phyloP scores from a whole-genome alignment of 35 echinoderm and acorn worm genomes.

The Lytechinus variegatus region DNA sequence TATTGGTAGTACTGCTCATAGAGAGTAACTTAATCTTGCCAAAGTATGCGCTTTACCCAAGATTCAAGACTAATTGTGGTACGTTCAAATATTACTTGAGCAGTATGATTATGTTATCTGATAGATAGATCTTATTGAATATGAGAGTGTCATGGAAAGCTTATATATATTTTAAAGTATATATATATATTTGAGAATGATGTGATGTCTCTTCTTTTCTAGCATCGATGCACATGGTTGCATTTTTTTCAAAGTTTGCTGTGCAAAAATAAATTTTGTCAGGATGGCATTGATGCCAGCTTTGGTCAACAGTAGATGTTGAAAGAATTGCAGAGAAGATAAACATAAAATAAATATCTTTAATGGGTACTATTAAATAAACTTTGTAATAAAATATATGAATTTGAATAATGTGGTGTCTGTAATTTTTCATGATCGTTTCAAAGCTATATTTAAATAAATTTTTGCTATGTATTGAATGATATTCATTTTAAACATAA shows the following conservation, averaged over 20 bases:
- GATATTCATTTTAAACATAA: neutral
- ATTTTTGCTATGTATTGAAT: constrained; percentile 20
- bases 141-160: neutral
- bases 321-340: neutral
- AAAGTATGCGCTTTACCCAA: constrained; percentile 15
- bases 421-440: constrained; percentile 7
- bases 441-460: neutral
- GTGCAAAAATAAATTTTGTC: constrained; percentile 22
- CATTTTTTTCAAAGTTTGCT: constrained; percentile 43
- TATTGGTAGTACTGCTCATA: constrained; percentile 37
- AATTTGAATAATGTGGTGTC: neutral
- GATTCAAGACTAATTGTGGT: constrained; percentile 22
- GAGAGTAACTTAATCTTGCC: constrained; percentile 24
- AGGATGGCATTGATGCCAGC: constrained; percentile 21
- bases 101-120: neutral
- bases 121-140: neutral
- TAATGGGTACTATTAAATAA: neutral
- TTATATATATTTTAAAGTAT: constrained; percentile 35
- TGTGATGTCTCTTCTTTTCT: constrained; percentile 39
- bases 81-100: neutral
- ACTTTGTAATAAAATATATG: neutral
- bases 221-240: constrained; percentile 8
- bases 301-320: neutral
- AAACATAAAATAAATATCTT: neutral
- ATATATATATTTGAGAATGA: constrained; percentile 46